Evolutionary conservation across 2,797 vertebrate species (phyloP), one percentile per base, ranked within the genome.

Genomic region (Nannoperca australis): DNA sequence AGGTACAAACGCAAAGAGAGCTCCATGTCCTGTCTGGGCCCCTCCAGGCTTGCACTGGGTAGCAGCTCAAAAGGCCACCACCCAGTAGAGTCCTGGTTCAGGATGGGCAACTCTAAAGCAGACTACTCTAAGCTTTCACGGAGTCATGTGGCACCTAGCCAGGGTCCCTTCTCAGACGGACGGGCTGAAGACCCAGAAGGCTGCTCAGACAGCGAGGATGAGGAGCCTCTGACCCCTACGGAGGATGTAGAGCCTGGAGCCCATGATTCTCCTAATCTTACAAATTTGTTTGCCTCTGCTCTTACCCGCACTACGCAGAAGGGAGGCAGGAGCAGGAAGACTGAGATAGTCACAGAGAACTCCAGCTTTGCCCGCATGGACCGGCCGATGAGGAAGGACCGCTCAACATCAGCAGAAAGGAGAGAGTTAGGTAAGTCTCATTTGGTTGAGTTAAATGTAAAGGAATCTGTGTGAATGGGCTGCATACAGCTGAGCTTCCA

Each of bases 211-310:
- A 96, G 95, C 12, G 95, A 96, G 68, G 95, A 96, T 12, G 95
- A 96, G 24, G 95, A 95, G 62, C 91, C 91, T 14, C 92, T 93
- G 54, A 90, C 90, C 7, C 92, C 93, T 55, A 87, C 86, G 2
- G 94, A 93, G 58, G 95, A 95, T 30, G 71, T 76, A 42, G 94
- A 94, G 34, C 78, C 89, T 0, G 84, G 86, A 67, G 73, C 77
- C 66, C 93, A 83, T 1, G 84, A 91, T 30, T 88, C 91, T 83
- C 94, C 91, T 27, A 92, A 94, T 64, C 97, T 97, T 82, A 99
- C 97, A 34, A 99, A 99, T 84, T 95, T 99, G 87, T 99, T 99
- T 90, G 97, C 98, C 85, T 98, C 98, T 88, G 98, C 98, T 93
- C 96, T 99, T 91, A 97, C 96, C 47, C 91, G 93, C 59, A 92